phyloP scores from a whole-genome alignment of 2,113 vertebrate genomes.

The Eulemur rufifrons region DNA sequence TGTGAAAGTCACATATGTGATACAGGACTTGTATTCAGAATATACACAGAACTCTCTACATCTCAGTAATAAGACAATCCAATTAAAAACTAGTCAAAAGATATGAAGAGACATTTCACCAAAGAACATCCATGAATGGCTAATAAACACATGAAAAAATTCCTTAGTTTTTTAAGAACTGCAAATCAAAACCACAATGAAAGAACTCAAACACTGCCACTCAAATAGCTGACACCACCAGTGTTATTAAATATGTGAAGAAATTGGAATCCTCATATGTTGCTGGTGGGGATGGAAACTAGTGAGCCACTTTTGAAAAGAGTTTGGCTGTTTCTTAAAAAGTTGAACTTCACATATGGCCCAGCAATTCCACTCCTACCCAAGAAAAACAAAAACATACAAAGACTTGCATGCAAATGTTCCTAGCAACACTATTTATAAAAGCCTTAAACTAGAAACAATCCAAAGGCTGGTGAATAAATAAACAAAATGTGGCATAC shows the following conservation, averaged over 20 bases:
- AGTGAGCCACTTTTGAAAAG: background rate
- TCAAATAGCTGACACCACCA: background rate
- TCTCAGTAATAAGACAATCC: background rate
- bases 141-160: background rate
- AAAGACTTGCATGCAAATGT: background rate
- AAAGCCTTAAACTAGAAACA: background rate
- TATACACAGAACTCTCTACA: background rate
- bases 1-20: too few relatives aligned
- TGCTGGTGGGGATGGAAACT: background rate
- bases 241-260: background rate
- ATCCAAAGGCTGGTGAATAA: background rate
- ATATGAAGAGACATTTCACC: background rate
- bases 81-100: background rate
- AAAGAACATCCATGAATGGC: background rate
- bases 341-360: background rate
- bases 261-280: background rate
- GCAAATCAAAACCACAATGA: background rate
- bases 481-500: background rate
- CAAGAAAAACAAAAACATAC: background rate
- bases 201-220: background rate
- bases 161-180: background rate
- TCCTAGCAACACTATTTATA: background rate
- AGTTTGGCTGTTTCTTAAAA: background rate
- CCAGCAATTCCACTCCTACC: background rate
- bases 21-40: too few relatives aligned